Evolutionary conservation across 2,888 invertebrate genomes (phyloP).

Genomic region (Ferrisia virgata): DNA sequence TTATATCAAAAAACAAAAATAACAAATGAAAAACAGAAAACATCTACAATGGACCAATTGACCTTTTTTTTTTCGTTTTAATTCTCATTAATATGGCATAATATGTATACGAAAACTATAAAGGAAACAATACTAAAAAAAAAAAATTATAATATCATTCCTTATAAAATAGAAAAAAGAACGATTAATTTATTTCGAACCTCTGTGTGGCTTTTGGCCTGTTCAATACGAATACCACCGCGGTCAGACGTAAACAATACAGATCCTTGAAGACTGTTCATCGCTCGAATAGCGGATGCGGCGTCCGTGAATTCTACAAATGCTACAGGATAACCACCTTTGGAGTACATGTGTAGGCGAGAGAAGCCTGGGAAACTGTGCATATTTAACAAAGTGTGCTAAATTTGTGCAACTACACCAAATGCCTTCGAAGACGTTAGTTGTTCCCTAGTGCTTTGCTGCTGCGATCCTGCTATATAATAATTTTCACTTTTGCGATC

Average conservation of each 20-base stretch:
- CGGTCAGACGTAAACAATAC: slow-evolving; percentile 93
- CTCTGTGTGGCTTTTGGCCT: slow-evolving; percentile 96
- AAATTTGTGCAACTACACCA: slow-evolving; percentile 44
- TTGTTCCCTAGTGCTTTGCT: slow-evolving; percentile 21
- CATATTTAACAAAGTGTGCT: slow-evolving; percentile 51
- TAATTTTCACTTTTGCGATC: not conserved
- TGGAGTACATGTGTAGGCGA: slow-evolving; percentile 92
- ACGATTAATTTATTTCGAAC: slow-evolving; percentile 52
- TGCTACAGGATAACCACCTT: slow-evolving; percentile 89
- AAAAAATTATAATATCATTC: slow-evolving; percentile 7
- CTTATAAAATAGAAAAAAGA: slow-evolving; percentile 12
- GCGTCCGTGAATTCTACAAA: slow-evolving; percentile 97
- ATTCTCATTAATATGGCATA: not conserved
- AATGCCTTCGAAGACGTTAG: slow-evolving; percentile 15
- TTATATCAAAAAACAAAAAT: not conserved
- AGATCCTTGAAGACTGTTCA: slow-evolving; percentile 92
- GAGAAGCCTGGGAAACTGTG: slow-evolving; percentile 97
- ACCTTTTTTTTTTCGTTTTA: not conserved
- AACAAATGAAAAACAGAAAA: not conserved
- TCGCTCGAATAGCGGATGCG: slow-evolving; percentile 84
- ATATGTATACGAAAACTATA: slow-evolving; percentile 1
- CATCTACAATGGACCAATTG: too few relatives aligned
- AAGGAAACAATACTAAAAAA: not conserved
- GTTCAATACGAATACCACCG: slow-evolving; percentile 97
- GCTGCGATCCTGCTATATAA: slow-evolving; percentile 37